phyloP scores from a whole-genome alignment of 2,888 invertebrate species.

The Platynereis dumerilii region DNA sequence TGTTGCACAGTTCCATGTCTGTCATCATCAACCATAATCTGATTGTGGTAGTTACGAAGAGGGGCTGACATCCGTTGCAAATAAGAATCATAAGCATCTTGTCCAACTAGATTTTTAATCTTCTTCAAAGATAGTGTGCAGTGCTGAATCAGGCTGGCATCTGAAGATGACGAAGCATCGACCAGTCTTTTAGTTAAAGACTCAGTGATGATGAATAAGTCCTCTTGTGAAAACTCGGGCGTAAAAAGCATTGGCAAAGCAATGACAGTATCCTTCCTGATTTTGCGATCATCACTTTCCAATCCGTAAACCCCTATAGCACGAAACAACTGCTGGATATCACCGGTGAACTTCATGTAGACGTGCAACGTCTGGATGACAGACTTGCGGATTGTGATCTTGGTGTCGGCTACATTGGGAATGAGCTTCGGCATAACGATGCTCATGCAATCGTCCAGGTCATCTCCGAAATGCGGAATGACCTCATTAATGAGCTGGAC shows the following conservation, averaged over 20 bases:
- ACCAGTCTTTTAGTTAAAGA: slow-evolving; percentile 56
- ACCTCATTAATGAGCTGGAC: slow-evolving; percentile 59
- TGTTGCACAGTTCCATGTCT: slow-evolving; percentile 2
- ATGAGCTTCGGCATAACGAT: slow-evolving; percentile 60
- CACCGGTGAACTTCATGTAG: slow-evolving; percentile 64
- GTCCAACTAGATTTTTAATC: slow-evolving; percentile 61
- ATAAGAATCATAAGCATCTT: slow-evolving; percentile 56
- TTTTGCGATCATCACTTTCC: slow-evolving; percentile 55
- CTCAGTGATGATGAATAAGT: slow-evolving; percentile 60
- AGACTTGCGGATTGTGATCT: slow-evolving; percentile 58
- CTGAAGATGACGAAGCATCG: slow-evolving; percentile 43
- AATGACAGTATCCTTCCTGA: slow-evolving; percentile 61
- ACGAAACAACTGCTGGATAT: slow-evolving; percentile 61
- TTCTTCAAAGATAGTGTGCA: slow-evolving; percentile 61
- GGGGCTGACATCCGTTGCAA: slow-evolving; percentile 51
- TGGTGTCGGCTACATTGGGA: slow-evolving; percentile 59
- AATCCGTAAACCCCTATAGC: slow-evolving; percentile 62
- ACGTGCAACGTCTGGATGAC: slow-evolving; percentile 64
- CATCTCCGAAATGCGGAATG: slow-evolving; percentile 56
- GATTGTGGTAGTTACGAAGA: slow-evolving; percentile 34
- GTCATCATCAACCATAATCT: slow-evolving; percentile 24
- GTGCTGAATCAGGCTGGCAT: slow-evolving; percentile 44
- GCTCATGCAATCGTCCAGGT: slow-evolving; percentile 61
- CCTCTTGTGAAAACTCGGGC: slow-evolving; percentile 61
- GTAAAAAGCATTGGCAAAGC: slow-evolving; percentile 64